Percentiles rank a stretch among this genome's conserved stretches.
These are phyloP conservation scores for Cephus pulcher DNA, from an alignment of 2,888 invertebrate species.

Conservation along the genomic window DNA sequence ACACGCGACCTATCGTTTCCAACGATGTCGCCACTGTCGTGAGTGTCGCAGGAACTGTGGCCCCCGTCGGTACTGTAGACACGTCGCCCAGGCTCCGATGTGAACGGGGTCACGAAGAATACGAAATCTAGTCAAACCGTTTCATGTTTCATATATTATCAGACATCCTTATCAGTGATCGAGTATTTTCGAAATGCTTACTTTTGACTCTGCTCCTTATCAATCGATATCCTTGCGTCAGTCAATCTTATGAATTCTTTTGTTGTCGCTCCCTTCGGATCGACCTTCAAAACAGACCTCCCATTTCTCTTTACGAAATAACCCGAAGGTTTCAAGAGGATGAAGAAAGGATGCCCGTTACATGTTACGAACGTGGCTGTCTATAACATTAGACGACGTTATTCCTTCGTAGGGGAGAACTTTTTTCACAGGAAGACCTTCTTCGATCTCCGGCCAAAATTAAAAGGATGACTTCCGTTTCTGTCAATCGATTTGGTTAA, in stretches of 20 bases:
- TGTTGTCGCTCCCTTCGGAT: background rate
- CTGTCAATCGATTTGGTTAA: background rate
- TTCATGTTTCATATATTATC: background rate
- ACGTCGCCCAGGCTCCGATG: background rate
- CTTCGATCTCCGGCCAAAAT: background rate
- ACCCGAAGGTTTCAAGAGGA: background rate
- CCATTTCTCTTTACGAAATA: background rate
- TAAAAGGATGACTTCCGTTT: background rate
- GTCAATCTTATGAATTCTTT: background rate
- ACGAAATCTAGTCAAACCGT: background rate
- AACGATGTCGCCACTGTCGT: background rate
- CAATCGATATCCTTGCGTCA: background rate
- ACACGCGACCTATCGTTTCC: constrained; percentile 32
- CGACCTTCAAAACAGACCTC: background rate
- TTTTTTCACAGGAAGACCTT: background rate
- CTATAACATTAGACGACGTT: too few species aligned
- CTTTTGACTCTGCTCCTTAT: background rate
- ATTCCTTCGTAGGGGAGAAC: background rate
- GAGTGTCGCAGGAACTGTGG: background rate
- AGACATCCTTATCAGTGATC: background rate
- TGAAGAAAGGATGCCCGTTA: background rate
- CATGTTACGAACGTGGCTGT: too few species aligned
- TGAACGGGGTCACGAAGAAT: background rate
- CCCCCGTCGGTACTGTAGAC: background rate
- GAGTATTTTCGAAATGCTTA: background rate